Evolutionary conservation across 2,888 invertebrate genomes (phyloP).

Genomic region (Xanthorhoe spadicearia): DNA sequence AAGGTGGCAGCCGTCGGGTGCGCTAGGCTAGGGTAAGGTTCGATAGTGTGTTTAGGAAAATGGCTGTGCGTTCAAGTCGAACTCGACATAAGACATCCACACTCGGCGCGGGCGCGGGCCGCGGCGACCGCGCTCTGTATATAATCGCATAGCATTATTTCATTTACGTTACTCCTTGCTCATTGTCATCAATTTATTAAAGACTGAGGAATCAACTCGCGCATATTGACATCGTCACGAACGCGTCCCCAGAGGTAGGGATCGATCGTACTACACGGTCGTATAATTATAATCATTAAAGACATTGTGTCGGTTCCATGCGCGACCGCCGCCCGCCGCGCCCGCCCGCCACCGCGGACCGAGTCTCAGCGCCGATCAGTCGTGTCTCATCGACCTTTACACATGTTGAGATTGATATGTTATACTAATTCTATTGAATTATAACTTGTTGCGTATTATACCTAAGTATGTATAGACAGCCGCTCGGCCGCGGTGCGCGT

Average conservation of each 20-base stretch:
- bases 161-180: conserved; percentile 82
- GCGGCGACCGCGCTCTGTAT: conserved; percentile 70
- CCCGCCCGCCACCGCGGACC: conserved; percentile 43
- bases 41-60: conserved; percentile 76
- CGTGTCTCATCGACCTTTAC: conserved; percentile 81
- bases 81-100: conserved; percentile 72
- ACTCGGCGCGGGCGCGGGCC: conserved; percentile 54
- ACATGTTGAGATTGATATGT: conserved; percentile 84
- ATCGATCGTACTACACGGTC: conserved; percentile 72
- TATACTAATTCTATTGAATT: conserved; percentile 85
- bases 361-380: conserved; percentile 54
- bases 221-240: conserved; percentile 82
- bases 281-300: conserved; percentile 51
- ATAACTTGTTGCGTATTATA: conserved; percentile 83
- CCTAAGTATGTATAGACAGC: conserved; percentile 65
- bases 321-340: conserved; percentile 44
- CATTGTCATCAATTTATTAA: conserved; percentile 84
- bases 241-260: conserved; percentile 74
- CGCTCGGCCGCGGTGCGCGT: conserved; percentile 29
- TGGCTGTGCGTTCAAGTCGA: conserved; percentile 80
- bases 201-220: conserved; percentile 84
- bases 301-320: conserved; percentile 48
- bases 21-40: conserved; percentile 72
- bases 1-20: conserved; percentile 72
- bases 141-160: conserved; percentile 82